Evolutionary conservation across 2,797 vertebrate species (phyloP), one percentile per base, ranked within the genome.

Genomic region (Atherinosoma microstoma): DNA sequence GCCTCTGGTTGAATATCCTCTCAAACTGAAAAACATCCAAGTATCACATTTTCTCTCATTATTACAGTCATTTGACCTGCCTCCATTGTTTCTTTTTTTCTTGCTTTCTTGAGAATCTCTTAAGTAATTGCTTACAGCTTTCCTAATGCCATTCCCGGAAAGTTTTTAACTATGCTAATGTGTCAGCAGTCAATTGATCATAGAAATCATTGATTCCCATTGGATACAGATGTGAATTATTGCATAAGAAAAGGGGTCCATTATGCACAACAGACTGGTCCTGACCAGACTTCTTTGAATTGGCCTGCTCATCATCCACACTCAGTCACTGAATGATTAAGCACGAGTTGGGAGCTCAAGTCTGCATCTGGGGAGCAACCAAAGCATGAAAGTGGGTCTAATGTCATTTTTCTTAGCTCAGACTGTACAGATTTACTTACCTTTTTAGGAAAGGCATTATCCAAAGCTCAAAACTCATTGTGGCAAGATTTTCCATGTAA

Each of bases 291-390:
- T 70, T 66, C 47, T 53, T 22, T 57, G 63, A 4, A 61, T 73
- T 69, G 58, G 60, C 42, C 61, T 3, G 5, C 22, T 76, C 20
- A 58, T 35, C 68, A 57, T 80, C 76, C 67, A 84, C 61, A 80
- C 47, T 78, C 56, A 51, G 27, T 68, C 47, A 18, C 47, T 74
- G 75, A 78, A 73, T 65, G 42, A 70, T 83, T 67, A 73, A 73
- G 75, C 53, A 34, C 51, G 65, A 71, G 9, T 32, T 36, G 56
- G 35, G 71, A 58, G 38, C 32, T 63, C 64, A 53, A 53, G 65
- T 66, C 47, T 42, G 22, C 63, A 73, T 67, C 66, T 75, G 77
- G 78, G 85, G 57, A 66, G 27, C 34, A 58, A 59, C 51, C 61
- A 75, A 75, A 32, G 49, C 27, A 27, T 64, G 27, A n/a, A 40